Conservation (phyloP, 2,797 vertebrate genomes). For the Semotilus atromaculatus region DNA sequence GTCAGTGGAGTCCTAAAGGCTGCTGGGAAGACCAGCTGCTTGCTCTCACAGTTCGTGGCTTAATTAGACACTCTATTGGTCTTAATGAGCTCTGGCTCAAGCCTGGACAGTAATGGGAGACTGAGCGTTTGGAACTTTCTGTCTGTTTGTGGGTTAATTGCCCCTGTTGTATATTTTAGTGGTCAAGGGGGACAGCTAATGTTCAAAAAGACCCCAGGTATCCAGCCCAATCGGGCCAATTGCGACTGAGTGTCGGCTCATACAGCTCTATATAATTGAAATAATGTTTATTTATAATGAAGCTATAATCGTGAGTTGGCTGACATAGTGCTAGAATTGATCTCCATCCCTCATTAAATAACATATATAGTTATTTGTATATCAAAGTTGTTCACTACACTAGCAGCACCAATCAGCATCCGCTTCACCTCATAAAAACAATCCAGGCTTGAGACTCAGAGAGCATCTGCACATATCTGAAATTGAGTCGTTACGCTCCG, state of each 20-base stretch:
- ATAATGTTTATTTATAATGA: no score
- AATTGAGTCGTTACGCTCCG: slow-evolving; percentile 7
- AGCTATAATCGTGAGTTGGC: no score
- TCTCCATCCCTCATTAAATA: no score
- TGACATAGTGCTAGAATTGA: no score
- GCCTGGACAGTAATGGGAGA: slow-evolving; percentile 30
- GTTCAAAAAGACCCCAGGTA: slow-evolving; percentile 40
- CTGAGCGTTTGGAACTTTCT: slow-evolving; percentile 19
- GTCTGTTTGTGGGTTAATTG: slow-evolving; percentile 42
- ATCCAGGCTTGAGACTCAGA: slow-evolving; percentile 6
- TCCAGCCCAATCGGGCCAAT: no score
- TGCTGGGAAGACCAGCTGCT: slow-evolving; percentile 38
- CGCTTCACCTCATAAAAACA: slow-evolving; percentile 18
- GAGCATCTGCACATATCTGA: slow-evolving; percentile 13
- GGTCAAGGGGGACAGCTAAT: slow-evolving; percentile 30
- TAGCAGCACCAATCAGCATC: not conserved
- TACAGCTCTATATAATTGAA: no score
- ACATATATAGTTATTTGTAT: not conserved
- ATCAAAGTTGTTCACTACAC: not conserved
- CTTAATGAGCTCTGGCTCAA: slow-evolving; percentile 43
- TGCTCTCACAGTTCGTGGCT: slow-evolving; percentile 24
- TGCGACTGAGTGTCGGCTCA: no score
- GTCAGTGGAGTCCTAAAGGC: slow-evolving; percentile 17
- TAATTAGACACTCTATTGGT: slow-evolving; percentile 44
- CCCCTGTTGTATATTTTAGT: slow-evolving; percentile 32